phyloP scores from a whole-genome alignment of 2,888 invertebrate genomes.

The Agrotis ipsilon region DNA sequence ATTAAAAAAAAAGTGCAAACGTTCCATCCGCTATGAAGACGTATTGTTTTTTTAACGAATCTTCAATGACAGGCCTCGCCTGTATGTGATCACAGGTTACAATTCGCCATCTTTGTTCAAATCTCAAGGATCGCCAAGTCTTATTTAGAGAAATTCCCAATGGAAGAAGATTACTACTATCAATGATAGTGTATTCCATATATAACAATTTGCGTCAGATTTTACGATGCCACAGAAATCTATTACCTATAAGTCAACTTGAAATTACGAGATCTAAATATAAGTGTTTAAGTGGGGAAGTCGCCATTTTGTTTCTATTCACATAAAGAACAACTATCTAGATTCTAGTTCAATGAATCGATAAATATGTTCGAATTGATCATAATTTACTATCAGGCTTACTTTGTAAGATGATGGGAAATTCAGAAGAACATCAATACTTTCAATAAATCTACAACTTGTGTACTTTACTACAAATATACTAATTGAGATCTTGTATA shows the following conservation, averaged over 20 bases:
- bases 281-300: slow-evolving; percentile 19
- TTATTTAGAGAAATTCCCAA: not conserved
- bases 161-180: not conserved
- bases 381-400: slow-evolving; percentile 38
- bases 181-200: not conserved
- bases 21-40: too few relatives aligned
- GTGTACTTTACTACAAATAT: slow-evolving; percentile 16
- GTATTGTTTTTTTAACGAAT: too few relatives aligned
- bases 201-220: not conserved
- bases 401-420: slow-evolving; percentile 31
- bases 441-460: slow-evolving; percentile 19
- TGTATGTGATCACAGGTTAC: too few relatives aligned
- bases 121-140: not conserved
- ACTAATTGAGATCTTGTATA: slow-evolving; percentile 26
- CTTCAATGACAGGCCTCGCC: too few relatives aligned
- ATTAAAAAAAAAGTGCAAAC: too few relatives aligned
- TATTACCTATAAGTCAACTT: not conserved
- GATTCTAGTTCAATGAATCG: slow-evolving; percentile 51
- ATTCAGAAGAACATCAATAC: slow-evolving; percentile 12
- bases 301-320: not conserved
- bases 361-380: slow-evolving; percentile 53
- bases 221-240: slow-evolving; percentile 13
- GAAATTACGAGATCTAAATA: slow-evolving; percentile 17
- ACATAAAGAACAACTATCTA: slow-evolving; percentile 37
- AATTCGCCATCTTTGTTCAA: not conserved